Conservation (phyloP, 1,140 invertebrate genomes). For the Aporrectodea caliginosa region DNA sequence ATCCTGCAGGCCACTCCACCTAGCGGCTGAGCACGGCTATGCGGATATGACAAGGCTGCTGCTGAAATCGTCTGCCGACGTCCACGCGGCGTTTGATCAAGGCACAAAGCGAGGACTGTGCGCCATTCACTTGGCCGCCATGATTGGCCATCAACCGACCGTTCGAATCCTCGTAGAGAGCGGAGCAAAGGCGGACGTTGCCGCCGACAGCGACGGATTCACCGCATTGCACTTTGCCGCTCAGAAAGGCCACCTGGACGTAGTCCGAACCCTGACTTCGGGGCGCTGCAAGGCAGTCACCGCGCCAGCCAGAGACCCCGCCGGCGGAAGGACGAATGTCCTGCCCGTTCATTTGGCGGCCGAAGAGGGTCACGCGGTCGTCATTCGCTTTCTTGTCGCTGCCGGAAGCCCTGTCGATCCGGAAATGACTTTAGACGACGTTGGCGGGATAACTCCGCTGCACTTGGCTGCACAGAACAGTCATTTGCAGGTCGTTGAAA, state of each 20-base stretch:
- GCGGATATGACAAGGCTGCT: conserved; percentile 27
- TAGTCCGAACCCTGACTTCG: conserved; percentile 52
- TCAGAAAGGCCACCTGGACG: conserved; percentile 23
- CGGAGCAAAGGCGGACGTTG: conserved; percentile 15
- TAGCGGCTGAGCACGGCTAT: conserved; percentile 31
- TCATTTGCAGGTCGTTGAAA: conserved; percentile 22
- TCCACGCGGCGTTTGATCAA: conserved; percentile 59
- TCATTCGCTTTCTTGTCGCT: conserved; percentile 21
- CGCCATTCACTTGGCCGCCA: conserved; percentile 88
- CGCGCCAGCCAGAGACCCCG: conserved; percentile 24
- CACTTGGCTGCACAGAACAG: conserved; percentile 30
- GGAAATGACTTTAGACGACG: not conserved
- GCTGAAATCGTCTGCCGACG: conserved; percentile 26
- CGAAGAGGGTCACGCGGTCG: conserved; percentile 19
- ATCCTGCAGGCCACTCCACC: conserved; percentile 29
- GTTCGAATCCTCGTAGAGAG: conserved; percentile 12
- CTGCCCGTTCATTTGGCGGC: conserved; percentile 26
- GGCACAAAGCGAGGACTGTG: conserved; percentile 69
- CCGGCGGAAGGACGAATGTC: no score
- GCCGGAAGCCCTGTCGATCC: conserved; percentile 32
- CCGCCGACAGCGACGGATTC: conserved; percentile 22
- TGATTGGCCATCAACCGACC: conserved; percentile 84
- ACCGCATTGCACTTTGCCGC: conserved; percentile 30
- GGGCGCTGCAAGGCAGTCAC: not conserved
- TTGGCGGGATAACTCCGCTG: conserved; percentile 59